Evolutionary conservation across 1,140 invertebrate genomes (phyloP).

Genomic region (Leptinotarsa defecta): DNA sequence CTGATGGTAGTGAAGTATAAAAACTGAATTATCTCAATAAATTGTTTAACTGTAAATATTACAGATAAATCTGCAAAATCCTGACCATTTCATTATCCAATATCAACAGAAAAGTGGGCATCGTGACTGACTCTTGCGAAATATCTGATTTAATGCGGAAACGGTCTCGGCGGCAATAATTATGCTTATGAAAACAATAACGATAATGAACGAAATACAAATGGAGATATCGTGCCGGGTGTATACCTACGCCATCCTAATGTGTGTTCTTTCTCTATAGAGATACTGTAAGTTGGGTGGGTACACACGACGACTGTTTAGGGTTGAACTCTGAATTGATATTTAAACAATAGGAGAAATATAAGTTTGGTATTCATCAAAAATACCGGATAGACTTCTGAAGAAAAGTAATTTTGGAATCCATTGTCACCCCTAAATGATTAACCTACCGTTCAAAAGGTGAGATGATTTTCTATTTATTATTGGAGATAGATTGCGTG

Average conservation of each 20-base stretch:
- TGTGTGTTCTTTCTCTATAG: background rate
- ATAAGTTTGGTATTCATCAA: too few species aligned
- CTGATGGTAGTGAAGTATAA: background rate
- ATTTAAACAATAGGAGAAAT: background rate
- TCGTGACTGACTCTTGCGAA: constrained; percentile 20
- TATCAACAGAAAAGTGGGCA: constrained; percentile 12
- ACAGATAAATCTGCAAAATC: constrained; percentile 21
- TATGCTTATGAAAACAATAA: constrained; percentile 22
- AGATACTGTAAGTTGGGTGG: background rate
- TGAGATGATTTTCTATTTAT: too few species aligned
- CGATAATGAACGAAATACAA: constrained; percentile 20
- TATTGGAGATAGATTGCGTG: too few species aligned
- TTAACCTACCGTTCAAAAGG: too few species aligned
- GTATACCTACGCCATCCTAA: background rate
- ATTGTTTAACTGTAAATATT: constrained; percentile 25
- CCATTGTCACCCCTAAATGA: too few species aligned
- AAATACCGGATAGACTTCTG: too few species aligned
- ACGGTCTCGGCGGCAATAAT: constrained; percentile 17
- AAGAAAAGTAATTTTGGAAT: too few species aligned
- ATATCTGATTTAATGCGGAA: constrained; percentile 23
- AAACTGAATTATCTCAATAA: constrained; percentile 5
- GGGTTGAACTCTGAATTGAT: background rate
- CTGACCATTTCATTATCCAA: constrained; percentile 23
- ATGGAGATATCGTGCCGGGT: constrained; percentile 14
- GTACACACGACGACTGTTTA: background rate